Percentiles rank a stretch among this genome's conserved stretches.
Conservation (phyloP, 1,140 invertebrate genomes). For the Spodoptera frugiperda region DNA sequence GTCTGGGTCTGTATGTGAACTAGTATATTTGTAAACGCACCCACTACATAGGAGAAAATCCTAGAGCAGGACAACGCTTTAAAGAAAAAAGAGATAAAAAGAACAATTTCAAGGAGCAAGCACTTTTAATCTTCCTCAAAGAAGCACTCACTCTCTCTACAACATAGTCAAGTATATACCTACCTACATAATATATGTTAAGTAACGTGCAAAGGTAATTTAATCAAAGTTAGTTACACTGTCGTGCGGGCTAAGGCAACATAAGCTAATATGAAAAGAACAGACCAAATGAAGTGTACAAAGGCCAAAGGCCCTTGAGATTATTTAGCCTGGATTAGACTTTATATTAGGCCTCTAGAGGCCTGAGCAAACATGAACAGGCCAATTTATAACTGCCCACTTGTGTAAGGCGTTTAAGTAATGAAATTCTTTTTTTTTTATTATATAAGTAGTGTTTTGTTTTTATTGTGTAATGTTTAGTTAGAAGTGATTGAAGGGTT, state of each 20-base stretch:
- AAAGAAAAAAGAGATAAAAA: too few relatives aligned
- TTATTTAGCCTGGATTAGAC: not conserved
- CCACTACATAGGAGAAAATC: too few relatives aligned
- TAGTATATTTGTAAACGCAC: too few relatives aligned
- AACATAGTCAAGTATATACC: too few relatives aligned
- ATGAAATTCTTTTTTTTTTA: not conserved
- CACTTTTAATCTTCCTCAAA: too few relatives aligned
- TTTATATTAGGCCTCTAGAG: not conserved
- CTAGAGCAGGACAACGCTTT: too few relatives aligned
- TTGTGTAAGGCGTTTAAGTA: not conserved
- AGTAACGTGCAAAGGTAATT: not conserved
- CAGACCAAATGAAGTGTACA: slow-evolving; percentile 11
- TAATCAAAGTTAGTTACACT: not conserved
- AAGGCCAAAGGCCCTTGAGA: not conserved
- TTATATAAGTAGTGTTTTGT: not conserved
- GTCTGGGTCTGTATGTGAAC: too few relatives aligned
- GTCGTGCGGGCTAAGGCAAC: slow-evolving; percentile 5
- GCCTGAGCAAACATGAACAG: not conserved
- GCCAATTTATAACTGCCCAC: not conserved
- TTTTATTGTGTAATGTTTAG: not conserved
- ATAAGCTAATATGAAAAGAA: not conserved
- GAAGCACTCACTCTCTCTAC: too few relatives aligned
- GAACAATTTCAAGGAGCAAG: too few relatives aligned
- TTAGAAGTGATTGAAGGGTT: not conserved
- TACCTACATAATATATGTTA: too few relatives aligned